Base-by-base conservation (phyloP, 2,113 vertebrate species). In the Condylura cristata region DNA sequence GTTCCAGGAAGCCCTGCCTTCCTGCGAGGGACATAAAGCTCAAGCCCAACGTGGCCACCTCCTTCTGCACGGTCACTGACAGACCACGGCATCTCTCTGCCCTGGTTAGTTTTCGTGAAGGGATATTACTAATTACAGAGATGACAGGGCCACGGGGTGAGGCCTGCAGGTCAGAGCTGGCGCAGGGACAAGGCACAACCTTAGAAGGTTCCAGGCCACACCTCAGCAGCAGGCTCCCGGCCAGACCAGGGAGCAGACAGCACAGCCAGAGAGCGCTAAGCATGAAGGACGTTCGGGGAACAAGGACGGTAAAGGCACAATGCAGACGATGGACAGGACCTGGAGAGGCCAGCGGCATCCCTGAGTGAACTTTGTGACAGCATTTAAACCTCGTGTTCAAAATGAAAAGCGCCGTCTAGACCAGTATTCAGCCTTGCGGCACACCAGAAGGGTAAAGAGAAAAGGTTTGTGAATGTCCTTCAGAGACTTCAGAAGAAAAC, bases 311-410 rank as follows among this genome's bases (percentile, higher is more conserved):
- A 30, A 82, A 58, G 37, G 24, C 24, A 32, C 7, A 4, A 5
- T 0, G 0, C 16, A 66, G 56, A n/a, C 20, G 7, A 41, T 2
- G 16, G 18, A 9, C 2, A 0, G 28, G 60, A 5, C 2, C n/a
- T 2, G 4, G 32, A 26, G 3, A 16, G 53, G 76, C 13, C 39
- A 48, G 20, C 0, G 5, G 68, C 39, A 66, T 24, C 13, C 39
- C 16, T 16, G 37, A 2, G 1, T 20, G 56, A 11, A 32, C 11
- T n/a, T 4, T 26, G 37, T 30, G 4, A 37, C 48, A 74, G 58
- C 71, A 11, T 39, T 41, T 24, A 34, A 37, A 65, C 16, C 32
- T 71, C 30, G 11, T 4, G 11, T 17, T 13, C 39, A 32, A 48
- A 66, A 82, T 9, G 46, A 76, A 89, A 32, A 76, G 44, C 56